These are phyloP conservation scores for Drosophila ambigua DNA, from an alignment of 1,140 invertebrate species.

Conservation along the genomic window DNA sequence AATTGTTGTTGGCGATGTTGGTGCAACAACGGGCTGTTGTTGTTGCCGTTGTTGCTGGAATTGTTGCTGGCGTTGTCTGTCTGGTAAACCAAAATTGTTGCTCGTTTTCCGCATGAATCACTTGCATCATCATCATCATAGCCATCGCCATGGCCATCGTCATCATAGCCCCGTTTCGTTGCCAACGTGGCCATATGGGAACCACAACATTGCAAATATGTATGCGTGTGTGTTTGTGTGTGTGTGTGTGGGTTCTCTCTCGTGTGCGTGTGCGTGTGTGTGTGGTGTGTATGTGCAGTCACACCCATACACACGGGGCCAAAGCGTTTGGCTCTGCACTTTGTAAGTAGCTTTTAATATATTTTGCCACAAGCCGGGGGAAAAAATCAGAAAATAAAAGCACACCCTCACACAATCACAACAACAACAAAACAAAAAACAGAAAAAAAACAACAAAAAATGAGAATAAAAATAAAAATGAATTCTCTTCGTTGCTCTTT, in stretches of 20 bases:
- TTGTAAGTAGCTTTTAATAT: slow-evolving; percentile 82
- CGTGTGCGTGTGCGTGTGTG: slow-evolving; percentile 8
- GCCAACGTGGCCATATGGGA: slow-evolving; percentile 43
- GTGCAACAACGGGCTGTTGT: slow-evolving; percentile 7
- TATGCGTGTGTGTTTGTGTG: slow-evolving; percentile 34
- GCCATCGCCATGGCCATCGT: slow-evolving; percentile 9
- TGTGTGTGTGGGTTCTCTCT: slow-evolving; percentile 8
- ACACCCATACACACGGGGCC: slow-evolving; percentile 21
- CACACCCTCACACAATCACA: not conserved
- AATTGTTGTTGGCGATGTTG: slow-evolving; percentile 33
- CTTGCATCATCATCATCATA: slow-evolving; percentile 72
- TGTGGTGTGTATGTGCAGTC: slow-evolving; percentile 24
- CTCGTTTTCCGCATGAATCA: slow-evolving; percentile 81
- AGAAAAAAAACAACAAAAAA: not conserved
- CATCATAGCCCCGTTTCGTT: slow-evolving; percentile 18
- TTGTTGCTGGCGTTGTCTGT: slow-evolving; percentile 67
- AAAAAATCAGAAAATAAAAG: slow-evolving; percentile 47
- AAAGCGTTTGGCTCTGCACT: slow-evolving; percentile 70
- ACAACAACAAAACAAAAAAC: not conserved
- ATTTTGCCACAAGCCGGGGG: slow-evolving; percentile 72
- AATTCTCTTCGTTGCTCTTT: slow-evolving; percentile 37
- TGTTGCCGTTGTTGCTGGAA: slow-evolving; percentile 33
- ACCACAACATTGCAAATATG: slow-evolving; percentile 73
- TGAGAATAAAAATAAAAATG: slow-evolving; percentile 48
- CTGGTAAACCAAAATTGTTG: slow-evolving; percentile 81